Conservation (phyloP, 2,797 vertebrate species). For the Spheniscus humboldti region DNA sequence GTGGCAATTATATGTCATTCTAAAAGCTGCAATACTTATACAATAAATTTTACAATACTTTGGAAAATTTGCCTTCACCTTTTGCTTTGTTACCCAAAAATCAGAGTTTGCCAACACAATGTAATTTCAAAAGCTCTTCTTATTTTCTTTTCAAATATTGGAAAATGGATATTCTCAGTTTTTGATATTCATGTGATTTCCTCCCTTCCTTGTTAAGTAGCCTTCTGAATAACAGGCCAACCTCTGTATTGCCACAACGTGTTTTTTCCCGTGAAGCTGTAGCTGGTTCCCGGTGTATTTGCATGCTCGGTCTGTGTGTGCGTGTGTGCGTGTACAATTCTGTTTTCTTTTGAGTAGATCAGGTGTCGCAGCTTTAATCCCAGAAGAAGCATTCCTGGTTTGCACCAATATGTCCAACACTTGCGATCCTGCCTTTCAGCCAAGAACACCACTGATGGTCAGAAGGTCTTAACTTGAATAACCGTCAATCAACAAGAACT, state of each 20-base stretch:
- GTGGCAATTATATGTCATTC: constrained; percentile 74
- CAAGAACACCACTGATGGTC: neutral
- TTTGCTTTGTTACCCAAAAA: constrained; percentile 35
- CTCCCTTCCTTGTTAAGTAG: neutral
- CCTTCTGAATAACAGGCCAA: neutral
- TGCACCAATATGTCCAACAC: neutral
- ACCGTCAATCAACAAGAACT: neutral
- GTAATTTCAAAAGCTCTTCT: constrained; percentile 1
- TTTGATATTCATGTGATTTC: neutral
- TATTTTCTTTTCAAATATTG: neutral
- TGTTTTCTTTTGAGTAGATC: neutral
- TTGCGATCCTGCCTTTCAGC: constrained; percentile 16
- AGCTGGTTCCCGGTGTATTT: neutral
- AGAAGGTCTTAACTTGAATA: constrained; percentile 39
- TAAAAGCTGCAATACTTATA: constrained; percentile 80
- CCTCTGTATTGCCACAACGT: neutral
- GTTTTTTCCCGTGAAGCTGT: neutral
- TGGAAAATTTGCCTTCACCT: constrained; percentile 66
- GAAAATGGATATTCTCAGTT: neutral
- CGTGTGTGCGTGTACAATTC: neutral
- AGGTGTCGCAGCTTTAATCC: constrained; percentile 26
- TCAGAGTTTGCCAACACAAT: neutral
- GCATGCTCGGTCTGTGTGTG: neutral
- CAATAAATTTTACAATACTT: constrained; percentile 83
- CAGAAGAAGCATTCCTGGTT: constrained; percentile 27